Percentiles rank a stretch among this genome's conserved stretches.
Conservation (phyloP, 2,113 vertebrate genomes). For the Columba livia region DNA sequence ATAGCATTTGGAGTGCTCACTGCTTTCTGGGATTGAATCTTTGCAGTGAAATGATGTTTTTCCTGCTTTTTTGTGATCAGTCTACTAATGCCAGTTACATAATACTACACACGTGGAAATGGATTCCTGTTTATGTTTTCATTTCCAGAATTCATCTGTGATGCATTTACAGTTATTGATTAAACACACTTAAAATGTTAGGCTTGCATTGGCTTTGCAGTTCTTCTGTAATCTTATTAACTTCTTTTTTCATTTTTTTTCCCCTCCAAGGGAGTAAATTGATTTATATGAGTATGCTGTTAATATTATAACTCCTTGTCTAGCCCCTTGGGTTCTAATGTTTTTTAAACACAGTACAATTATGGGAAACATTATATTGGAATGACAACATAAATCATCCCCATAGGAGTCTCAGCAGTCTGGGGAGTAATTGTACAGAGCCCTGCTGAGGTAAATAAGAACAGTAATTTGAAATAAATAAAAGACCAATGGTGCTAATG, state of each 20-base stretch:
- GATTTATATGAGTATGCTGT: constrained; percentile 63
- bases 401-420: constrained; percentile 54
- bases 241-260: neutral
- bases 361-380: constrained; percentile 62
- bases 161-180: constrained; percentile 20
- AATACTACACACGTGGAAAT: neutral
- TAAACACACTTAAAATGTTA: neutral
- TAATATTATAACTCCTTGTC: constrained; percentile 73
- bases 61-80: neutral
- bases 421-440: constrained; percentile 39
- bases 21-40: neutral
- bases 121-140: neutral
- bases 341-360: constrained; percentile 72
- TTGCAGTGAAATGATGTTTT: neutral
- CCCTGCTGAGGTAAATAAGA: constrained; percentile 74
- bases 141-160: neutral
- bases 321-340: constrained; percentile 67
- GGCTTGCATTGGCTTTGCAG: neutral
- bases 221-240: constrained; percentile 43
- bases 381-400: constrained; percentile 63
- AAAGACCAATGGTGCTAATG: constrained; percentile 74
- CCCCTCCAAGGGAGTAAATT: constrained; percentile 75
- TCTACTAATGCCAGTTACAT: neutral
- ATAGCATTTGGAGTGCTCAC: rapidly evolving
- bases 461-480: constrained; percentile 79